These are phyloP conservation scores for Heteractis magnifica DNA, from an alignment of 92 coral and sea anemone genomes.

Conservation along the genomic window DNA sequence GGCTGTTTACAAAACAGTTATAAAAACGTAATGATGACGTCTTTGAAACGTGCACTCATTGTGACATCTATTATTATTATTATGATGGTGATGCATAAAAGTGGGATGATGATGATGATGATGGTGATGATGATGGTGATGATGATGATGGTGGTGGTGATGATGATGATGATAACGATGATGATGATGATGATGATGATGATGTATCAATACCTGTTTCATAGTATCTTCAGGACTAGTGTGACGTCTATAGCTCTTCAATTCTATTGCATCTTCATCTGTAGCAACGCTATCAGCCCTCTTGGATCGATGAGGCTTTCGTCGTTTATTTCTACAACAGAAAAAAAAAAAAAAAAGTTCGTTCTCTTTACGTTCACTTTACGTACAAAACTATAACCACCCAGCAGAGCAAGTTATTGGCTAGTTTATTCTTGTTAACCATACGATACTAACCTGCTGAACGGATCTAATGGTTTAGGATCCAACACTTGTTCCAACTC, in stretches of 20 bases:
- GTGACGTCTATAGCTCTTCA: conserved; percentile 63
- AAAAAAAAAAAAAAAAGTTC: background rate
- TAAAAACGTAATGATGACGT: too few relatives aligned
- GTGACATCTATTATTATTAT: background rate
- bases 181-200: background rate
- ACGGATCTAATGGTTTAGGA: conserved; percentile 69
- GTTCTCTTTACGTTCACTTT: background rate
- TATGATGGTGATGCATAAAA: background rate
- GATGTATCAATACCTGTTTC: background rate
- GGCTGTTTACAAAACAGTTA: background rate
- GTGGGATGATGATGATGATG: conserved; percentile 9
- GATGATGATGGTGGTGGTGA: background rate
- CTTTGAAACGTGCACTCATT: background rate
- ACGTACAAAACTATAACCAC: background rate
- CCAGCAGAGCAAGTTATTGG: too few relatives aligned
- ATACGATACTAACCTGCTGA: conserved; percentile 59
- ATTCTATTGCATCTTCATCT: conserved; percentile 72
- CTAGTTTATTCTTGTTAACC: background rate
- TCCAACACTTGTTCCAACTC: conserved; percentile 84
- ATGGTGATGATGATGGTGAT: background rate
- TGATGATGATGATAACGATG: background rate
- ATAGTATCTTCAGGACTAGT: conserved; percentile 23
- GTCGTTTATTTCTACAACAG: conserved; percentile 30
- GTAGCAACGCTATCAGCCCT: conserved; percentile 50
- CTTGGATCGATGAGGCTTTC: conserved; percentile 38